Base-by-base conservation (phyloP, 1,140 invertebrate species). In the Drosophila elegans region DNA sequence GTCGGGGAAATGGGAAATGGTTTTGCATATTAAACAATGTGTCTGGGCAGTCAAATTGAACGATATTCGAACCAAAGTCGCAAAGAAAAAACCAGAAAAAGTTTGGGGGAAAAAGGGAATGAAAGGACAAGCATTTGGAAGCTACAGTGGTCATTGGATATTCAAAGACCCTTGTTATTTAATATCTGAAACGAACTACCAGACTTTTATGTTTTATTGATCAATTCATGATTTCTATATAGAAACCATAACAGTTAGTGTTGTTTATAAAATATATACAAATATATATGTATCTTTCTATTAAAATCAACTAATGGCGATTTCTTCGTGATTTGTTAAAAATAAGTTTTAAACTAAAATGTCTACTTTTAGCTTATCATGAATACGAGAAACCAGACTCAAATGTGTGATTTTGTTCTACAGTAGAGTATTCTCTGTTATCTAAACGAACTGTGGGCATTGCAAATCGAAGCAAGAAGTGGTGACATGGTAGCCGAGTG, bases 21-120 rank as follows among this genome's bases (percentile, higher is more conserved):
- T 89, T 89, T 89, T 89, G 84, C 84, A 89, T 89, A 89, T 89
- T 89, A 90, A 89, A 89, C 84, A 89, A 89, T 89, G 84, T 89
- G 63, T 77, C 74, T 77, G 74, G 56, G 74, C 74, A 69, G 63
- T 56, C 74, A 77, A 77, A 77, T 61, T 60, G 62, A 69, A 77
- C 49, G 61, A 38, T 76, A 68, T 77, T 77, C 71, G 48, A 48
- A 48, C 61, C 16, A 29, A 60, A 72, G 53, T 48, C 29, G 42
- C 42, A 46, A 11, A 46, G 25, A 25, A 51, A 72, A 57, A 34
- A n/a, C 52, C 10, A 55, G 41, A 39, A 41, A 52, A 69, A 67
- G 45, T 54, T 12, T 36, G n/a, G 9, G 27, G 12, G 39, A 49
- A 27, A 52, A 25, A 46, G 16, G 25, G 44, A 41, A 27, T 38